Evolutionary conservation across 2,797 vertebrate species (phyloP), one percentile per base, ranked within the genome.

Genomic region (Ctenochaetus hawaiiensis): DNA sequence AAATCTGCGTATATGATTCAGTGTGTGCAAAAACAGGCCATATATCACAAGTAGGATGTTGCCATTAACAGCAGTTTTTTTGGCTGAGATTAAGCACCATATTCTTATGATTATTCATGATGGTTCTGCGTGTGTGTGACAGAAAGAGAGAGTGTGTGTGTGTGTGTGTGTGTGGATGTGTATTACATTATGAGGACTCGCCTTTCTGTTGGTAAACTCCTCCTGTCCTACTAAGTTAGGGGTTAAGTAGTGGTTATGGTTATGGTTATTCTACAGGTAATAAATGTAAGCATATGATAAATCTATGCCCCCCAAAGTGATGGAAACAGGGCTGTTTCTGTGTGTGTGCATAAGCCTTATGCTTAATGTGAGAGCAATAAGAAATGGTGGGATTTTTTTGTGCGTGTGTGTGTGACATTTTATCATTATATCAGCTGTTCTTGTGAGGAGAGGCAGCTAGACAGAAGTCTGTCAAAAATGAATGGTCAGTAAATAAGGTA

Each of bases 71-170:
- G 26, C 62, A 73, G 23, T 49, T 74, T 16, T 63, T 78, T 66
- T 67, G 68, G 37, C 60, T 74, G 62, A 66, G 72, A 87, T 77
- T 58, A 76, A 85, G 67, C 66, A 51, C 79, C 77, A 78, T 76
- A 74, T 76, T 84, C 51, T 78, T 49, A 80, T 89, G 61, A 75
- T 65, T 87, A 83, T 86, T 85, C 72, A 83, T 79, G 51, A 59
- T 73, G 61, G 45, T 20, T 67, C 34, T 58, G 41, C 20, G 59
- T 65, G 77, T 52, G 52, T 5, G 20, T 34, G 44, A 30, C 26
- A 2, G 26, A 30, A 5, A 30, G 26, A 30, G 26, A 30, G 26
- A 4, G 41, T 58, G 41, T 23, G 59, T 64, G 77, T 52, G 52
- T 5, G 20, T 34, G 44, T 52, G 20, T 63, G 37, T 64, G 45